Base-by-base conservation (phyloP, 2,113 vertebrate genomes). In the Copsychus sechellarum region DNA sequence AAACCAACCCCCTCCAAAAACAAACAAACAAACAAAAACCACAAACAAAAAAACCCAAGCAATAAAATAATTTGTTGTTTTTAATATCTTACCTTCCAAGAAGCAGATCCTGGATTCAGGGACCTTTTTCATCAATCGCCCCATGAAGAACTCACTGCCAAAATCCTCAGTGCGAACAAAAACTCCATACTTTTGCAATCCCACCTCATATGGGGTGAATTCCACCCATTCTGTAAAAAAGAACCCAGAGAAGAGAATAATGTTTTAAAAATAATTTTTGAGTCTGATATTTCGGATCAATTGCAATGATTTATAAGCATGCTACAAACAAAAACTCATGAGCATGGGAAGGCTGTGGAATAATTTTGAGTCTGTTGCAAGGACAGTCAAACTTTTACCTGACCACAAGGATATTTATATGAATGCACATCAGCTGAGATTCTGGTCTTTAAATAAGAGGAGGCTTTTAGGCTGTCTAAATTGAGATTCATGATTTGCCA, bases 151-250 rank as follows among this genome's bases (percentile, higher is more conserved):
- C 73, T 99, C 97, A 3, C 98, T 99, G 53, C 98, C 99, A 51
- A 99, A 99, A 92, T 99, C 96, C 88, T 99, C 98, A 9, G 95
- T 19, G 5, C 88, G 98, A 73, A 99, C 94, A 88, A 97, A 99
- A 31, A 96, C 98, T 16, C 99, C 99, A 0, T 99, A 99, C 95
- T 99, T 99, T 83, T 97, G 97, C 45, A 99, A 74, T 64, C 99
- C 98, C 31, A 99, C 98, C 80, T 99, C 99, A 7, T 98, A 99
- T 25, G 99, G 99, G 4, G 98, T 98, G 86, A 99, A 99, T 88
- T 99, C 98, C 34, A 98, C 98, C 98, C 98, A 99, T 88, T 99
- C 99, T 99, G 90, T 53, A 79, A 57, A 50, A 21, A 80, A 29
- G 54, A 73, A 29, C 14, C 42, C 20, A 69, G 70, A 36, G 45